Base-by-base conservation (phyloP, 2,888 invertebrate genomes). In the Amiota minor region DNA sequence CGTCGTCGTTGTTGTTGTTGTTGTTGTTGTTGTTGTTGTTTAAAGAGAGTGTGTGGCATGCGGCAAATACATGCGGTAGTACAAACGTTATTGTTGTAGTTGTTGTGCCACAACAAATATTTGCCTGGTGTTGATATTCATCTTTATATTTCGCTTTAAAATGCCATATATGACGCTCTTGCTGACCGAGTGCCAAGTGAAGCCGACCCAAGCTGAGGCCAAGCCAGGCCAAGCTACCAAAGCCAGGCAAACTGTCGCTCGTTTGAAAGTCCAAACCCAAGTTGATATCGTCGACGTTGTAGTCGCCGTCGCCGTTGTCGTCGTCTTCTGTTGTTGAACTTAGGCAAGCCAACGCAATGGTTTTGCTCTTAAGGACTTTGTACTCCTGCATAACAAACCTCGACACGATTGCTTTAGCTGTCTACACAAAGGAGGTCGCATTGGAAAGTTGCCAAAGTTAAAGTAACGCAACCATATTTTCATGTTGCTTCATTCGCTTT, bases 51-150 rank as follows among this genome's bases (percentile, higher is more conserved):
- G 65, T 65, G 65, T 65, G 59, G 59, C 59, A 65, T 65, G 65
- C 65, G 65, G 65, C 65, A 65, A 65, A 47, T 47, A 65, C 47
- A 65, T 35, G 47, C 16, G 35, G 35, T 65, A 45, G 20, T 18
- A 45, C 45, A 46, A n/a, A 64, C 46, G 18, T 9, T 46, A 45
- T 46, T 72, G 64, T 47, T 65, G 65, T 65, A 55, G 55, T 49
- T 72, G 65, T 53, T 59, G 20, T 11, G 16, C 20, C 12, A 59
- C 20, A 59, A 59, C 59, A 47, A 47, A 70, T 62, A 62, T 72
- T 70, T 72, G 70, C 69, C 64, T 71, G 71, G 71, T 73, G 71
- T 71, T 73, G 71, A 71, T 73, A 73, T 71, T 69, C 73, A 75
- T 73, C 67, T 71, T 53, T 71, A 69, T 53, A 50, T 62, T 65